phyloP scores from a whole-genome alignment of 2,113 vertebrate species.

The Mus spicilegus region DNA sequence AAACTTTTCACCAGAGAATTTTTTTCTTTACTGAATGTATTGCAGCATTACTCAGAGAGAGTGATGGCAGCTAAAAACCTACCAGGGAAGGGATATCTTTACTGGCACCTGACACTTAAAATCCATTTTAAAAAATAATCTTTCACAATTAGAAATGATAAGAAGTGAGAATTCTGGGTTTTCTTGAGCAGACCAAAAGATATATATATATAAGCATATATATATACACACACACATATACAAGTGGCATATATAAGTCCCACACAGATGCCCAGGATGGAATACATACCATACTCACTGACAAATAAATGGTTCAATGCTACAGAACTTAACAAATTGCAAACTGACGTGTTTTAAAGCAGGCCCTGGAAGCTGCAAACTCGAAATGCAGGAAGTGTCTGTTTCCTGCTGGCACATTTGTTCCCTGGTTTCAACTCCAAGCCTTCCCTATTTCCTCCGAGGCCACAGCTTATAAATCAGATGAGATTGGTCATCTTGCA shows the following conservation, averaged over 20 bases:
- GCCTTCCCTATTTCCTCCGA: conserved; percentile 75
- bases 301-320: conserved; percentile 42
- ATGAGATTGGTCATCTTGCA: conserved; percentile 75
- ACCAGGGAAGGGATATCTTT: background rate
- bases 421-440: conserved; percentile 43
- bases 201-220: too few species aligned
- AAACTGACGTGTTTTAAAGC: conserved; percentile 28
- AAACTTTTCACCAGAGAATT: background rate
- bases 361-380: conserved; percentile 24
- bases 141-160: conserved; percentile 46
- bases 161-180: conserved; percentile 7
- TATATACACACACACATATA: too few species aligned
- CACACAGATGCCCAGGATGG: background rate
- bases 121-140: conserved; percentile 29
- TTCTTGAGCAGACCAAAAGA: conserved; percentile 37
- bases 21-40: background rate
- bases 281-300: background rate
- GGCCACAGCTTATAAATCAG: conserved; percentile 76
- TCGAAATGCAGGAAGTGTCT: conserved; percentile 63
- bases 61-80: background rate
- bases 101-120: conserved; percentile 48
- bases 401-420: conserved; percentile 52
- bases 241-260: background rate
- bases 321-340: conserved; percentile 31
- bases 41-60: background rate